Evolutionary conservation across 2,888 invertebrate species (phyloP).

Genomic region (Phanerotoma sp.): DNA sequence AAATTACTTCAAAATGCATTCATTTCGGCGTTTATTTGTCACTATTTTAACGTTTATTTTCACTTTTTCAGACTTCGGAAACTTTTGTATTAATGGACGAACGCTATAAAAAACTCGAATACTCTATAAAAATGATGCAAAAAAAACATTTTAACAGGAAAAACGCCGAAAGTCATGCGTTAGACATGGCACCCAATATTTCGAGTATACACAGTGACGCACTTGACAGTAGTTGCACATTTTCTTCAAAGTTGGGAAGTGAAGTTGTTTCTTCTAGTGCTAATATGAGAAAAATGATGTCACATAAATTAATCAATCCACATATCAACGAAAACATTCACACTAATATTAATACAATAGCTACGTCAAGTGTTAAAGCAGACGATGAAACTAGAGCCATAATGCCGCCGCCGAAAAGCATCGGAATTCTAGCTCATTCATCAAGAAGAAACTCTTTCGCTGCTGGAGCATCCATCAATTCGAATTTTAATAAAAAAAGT

Average conservation of each 20-base stretch:
- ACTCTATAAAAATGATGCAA: conserved; percentile 36
- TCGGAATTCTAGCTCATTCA: conserved; percentile 9
- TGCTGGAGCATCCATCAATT: neutral
- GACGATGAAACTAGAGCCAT: conserved; percentile 6
- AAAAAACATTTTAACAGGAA: conserved; percentile 23
- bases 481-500: too few species aligned
- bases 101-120: conserved; percentile 41
- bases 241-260: conserved; percentile 33
- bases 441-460: conserved; percentile 11
- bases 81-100: conserved; percentile 39
- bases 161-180: conserved; percentile 6
- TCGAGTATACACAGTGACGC: conserved; percentile 42
- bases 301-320: neutral
- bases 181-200: conserved; percentile 29
- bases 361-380: conserved; percentile 41
- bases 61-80: conserved; percentile 37
- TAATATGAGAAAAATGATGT: conserved; percentile 41
- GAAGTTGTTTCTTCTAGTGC: conserved; percentile 45
- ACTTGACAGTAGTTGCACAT: conserved; percentile 31
- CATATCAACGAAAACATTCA: too few species aligned
- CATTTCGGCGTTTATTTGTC: too few species aligned
- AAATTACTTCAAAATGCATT: too few species aligned
- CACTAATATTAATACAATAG: conserved; percentile 14
- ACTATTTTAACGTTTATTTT: too few species aligned
- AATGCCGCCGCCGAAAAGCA: conserved; percentile 44